These are phyloP conservation scores for Scalopus aquaticus DNA, from an alignment of 2,113 vertebrate genomes.

Conservation along the genomic window DNA sequence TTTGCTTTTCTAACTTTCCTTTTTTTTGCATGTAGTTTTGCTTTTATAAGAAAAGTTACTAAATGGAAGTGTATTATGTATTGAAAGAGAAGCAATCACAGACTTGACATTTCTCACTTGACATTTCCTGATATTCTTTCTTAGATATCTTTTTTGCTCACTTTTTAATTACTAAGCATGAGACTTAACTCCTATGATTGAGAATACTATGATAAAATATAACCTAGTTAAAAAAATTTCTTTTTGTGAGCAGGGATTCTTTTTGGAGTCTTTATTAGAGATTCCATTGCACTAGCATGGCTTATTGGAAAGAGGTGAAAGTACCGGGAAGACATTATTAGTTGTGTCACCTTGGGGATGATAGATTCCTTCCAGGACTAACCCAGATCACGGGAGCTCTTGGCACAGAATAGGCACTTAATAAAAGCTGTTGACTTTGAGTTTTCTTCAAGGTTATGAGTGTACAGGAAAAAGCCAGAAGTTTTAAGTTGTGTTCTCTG, in stretches of 20 bases:
- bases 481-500: neutral
- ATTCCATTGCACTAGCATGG: neutral
- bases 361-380: neutral
- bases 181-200: neutral
- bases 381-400: neutral
- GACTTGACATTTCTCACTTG: neutral
- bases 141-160: neutral
- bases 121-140: no score
- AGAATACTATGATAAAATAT: neutral
- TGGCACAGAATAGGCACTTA: neutral
- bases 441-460: conserved; percentile 39
- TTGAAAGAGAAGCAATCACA: neutral
- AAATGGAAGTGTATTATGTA: neutral
- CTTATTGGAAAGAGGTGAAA: neutral
- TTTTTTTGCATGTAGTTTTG: neutral
- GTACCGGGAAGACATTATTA: neutral
- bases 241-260: neutral
- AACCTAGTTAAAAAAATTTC: neutral
- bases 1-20: neutral
- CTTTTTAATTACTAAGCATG: neutral
- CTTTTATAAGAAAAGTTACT: conserved; percentile 18
- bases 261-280: neutral
- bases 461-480: neutral
- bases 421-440: conserved; percentile 45
- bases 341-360: neutral